Base-by-base conservation (phyloP, 2,888 invertebrate genomes). In the Xestia ashworthii region DNA sequence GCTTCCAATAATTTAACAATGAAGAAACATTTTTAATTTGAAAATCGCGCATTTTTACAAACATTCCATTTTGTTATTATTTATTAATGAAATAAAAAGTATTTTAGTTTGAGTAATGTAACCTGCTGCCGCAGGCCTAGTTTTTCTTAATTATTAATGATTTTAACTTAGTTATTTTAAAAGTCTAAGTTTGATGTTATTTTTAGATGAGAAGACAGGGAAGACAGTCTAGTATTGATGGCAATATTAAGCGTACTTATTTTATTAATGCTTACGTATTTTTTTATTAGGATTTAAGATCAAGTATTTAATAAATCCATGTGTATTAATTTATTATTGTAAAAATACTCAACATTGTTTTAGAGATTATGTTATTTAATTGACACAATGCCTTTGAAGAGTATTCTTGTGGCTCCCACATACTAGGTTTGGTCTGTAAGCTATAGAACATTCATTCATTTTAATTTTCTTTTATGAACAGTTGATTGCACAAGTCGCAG, bases 241-340 rank as follows among this genome's bases (percentile, higher is more conserved):
- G 89, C 90, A 91, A 91, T 91, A 89, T 90, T 89, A 91, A 81
- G 88, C 89, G 91, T 93, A 93, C 91, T 92, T 92, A 93, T 90
- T 91, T 90, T 83, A 86, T 81, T 88, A 86, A 85, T 87, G 84
- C 87, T 88, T 88, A 81, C 76, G 78, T 89, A 87, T 60, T 85
- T 90, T 44, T 89, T 89, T 88, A 86, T 86, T 92, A 91, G 87
- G 53, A 88, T 81, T 71, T 92, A 91, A 91, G 90, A 71, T 71
- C 81, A 85, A 87, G 80, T 86, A 87, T 87, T 85, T 84, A 83
- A 76, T 78, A 74, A 76, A 80, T 46, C 14, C 44, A 73, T 82
- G 81, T 87, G 71, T 84, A 80, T 81, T 86, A 85, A 86, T 86
- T 88, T 88, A 88, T 88, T 84, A 81, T 81, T 86, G 78, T 85